These are phyloP conservation scores for Aleiodes sp. DNA, from an alignment of 1,140 invertebrate genomes.

Conservation along the genomic window DNA sequence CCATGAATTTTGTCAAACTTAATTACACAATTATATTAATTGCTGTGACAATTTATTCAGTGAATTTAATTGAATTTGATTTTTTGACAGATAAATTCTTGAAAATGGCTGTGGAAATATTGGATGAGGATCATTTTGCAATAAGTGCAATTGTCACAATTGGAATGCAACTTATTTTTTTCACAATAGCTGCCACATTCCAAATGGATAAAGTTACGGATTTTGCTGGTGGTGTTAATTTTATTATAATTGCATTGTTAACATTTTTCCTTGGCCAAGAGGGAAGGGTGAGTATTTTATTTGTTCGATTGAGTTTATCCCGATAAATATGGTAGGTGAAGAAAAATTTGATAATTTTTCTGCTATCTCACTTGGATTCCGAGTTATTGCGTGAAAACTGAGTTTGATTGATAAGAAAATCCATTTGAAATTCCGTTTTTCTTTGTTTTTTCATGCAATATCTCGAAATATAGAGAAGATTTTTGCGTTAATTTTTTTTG, in stretches of 20 bases:
- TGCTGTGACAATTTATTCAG: neutral
- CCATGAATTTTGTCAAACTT: no score
- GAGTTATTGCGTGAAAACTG: no score
- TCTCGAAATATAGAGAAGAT: no score
- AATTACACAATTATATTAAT: neutral
- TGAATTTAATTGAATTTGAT: neutral
- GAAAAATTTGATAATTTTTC: no score
- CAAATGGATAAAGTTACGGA: conserved; percentile 92
- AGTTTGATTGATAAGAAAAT: no score
- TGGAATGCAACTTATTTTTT: conserved; percentile 88
- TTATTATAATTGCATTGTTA: conserved; percentile 86
- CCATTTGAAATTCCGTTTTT: no score
- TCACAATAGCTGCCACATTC: conserved; percentile 83
- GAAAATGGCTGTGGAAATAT: conserved; percentile 73
- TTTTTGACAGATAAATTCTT: neutral
- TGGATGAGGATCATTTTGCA: conserved; percentile 87
- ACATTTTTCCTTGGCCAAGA: conserved; percentile 88
- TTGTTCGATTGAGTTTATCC: no score
- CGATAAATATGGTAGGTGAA: no score
- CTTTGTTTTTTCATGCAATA: no score
- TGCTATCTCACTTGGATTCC: no score
- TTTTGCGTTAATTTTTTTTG: no score
- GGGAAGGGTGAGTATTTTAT: conserved; percentile 70
- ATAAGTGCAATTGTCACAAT: conserved; percentile 89
- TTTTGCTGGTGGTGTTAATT: conserved; percentile 91